Evolutionary conservation across 2,797 vertebrate species (phyloP), one percentile per base, ranked within the genome.

Genomic region (Takifugu ocellatus): DNA sequence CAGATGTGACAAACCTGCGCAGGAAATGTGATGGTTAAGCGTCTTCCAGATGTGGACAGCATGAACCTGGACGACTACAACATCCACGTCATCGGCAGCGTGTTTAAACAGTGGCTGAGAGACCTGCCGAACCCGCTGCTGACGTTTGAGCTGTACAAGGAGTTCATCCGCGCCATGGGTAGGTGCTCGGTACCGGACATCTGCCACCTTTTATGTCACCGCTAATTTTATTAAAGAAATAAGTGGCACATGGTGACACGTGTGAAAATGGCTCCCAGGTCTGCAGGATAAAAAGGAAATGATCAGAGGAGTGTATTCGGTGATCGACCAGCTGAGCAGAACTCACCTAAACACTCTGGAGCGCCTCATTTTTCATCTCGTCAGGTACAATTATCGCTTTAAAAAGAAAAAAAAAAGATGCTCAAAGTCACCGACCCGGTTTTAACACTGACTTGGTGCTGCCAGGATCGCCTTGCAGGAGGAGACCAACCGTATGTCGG

Each of bases 1-100:
- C 43, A 46, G 6, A 10, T 45, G 6, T n/a, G 43, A n/a, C 14
- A n/a, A 44, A n/a, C 43, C 43, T n/a, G 43, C 6, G 31, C 3
- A 9, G 9, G 31, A 3, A 10, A 9, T 9, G 14, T 3, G 42
- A 5, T 16, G 15, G 43, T 17, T 6, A 17, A 44, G 7, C 3
- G 43, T 44, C 17, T 43, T 17, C 16, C 84, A 99, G 97, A 98
- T 81, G 91, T 93, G 1, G 91, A 94, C 51, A 93, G 52, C 14
- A 93, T 96, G 70, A 99, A 93, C 85, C 90, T 99, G 56, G 97
- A 99, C 0, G 95, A 98, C 84, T 99, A 98, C 88, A 98, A 95
- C 87, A 98, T 99, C 84, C 96, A 99, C 0, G 97, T 99, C 52
- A 98, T 98, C 0, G 97, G 92, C n/a, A 98, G 97, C 3, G 97